Evolutionary conservation across 2,113 vertebrate genomes (phyloP), one percentile per base, ranked within the genome.

Genomic region (Phrynosoma platyrhinos): DNA sequence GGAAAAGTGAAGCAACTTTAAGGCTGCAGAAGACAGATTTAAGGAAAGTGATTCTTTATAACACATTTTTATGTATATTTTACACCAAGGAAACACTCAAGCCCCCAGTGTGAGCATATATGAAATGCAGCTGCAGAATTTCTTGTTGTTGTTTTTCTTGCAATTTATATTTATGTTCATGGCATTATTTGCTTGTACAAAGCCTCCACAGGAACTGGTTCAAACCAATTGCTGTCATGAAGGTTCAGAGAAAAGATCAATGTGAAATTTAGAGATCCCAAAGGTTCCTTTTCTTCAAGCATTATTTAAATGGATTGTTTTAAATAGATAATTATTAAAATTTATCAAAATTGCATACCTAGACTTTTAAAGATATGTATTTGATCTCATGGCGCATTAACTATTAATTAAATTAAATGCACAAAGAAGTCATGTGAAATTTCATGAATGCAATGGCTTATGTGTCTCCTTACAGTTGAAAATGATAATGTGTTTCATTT

Each of bases 381-480:
- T 16, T 89, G 91, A 90, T 92, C 87, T 88, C 78, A 77, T n/a
- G 87, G 53, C 32, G 78, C 53, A 88, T 91, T 86, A 93, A 88
- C 6, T 36, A 81, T 85, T 74, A 55, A 87, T 86, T 88, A 85
- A 32, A 85, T 85, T 90, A 92, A 91, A 85, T 81, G 87, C 74
- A 75, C 36, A n/a, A 82, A 92, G 53, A 64, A 92, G 66, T 52
- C 32, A 47, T 47, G 47, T 47, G 47, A 16, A 64, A 68, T 78
- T 88, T 79, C 55, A 72, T 72, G 85, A 76, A 25, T 52, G 42
- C 42, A 23, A 52, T 83, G 58, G 12, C 21, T 3, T 9, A 23
- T 10, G 32, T 80, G 32, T 14, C 16, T 58, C 14, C 53, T 16
- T 55, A 32, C n/a, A 2, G 6, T 58, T 58, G 52, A 9, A 4